Evolutionary conservation across 2,797 vertebrate species (phyloP), one percentile per base, ranked within the genome.

Genomic region (Novumbra hubbsi): DNA sequence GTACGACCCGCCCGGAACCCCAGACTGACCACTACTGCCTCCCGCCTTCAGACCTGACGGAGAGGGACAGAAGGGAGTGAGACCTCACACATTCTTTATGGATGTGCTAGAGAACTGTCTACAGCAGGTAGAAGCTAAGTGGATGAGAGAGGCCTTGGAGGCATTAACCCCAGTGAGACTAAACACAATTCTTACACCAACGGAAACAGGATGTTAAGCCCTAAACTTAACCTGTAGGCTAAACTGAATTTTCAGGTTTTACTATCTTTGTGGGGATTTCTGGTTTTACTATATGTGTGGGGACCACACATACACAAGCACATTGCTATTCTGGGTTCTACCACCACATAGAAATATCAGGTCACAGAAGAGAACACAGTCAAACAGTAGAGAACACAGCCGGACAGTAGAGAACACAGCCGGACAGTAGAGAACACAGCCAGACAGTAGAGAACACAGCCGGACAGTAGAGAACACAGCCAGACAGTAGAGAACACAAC

Each of bases 11-110:
- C 97, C 95, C 17, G 96, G 95, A 78, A 93, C 93, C 71, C 96
- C 95, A 3, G 97, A 94, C 0, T 96, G 94, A 48, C 96, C 94
- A 63, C 92, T 94, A 63, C 92, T 94, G 69, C 96, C 96, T 73
- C 97, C 98, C 0, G 96, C 96, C 90, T 99, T 99, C 80, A 99
- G 94, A 84, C 98, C 98, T 99, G 73, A 5, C 78, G 70, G 21
- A 55, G 4, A 66, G 16, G 50, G 52, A 76, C 21, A 69, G 45
- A 70, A 16, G 52, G 11, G 9, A 15, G 21, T 21, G 34, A 60
- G 60, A n/a, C 24, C 68, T 52, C 69, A 52, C 48, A 52, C 19
- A 55, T 27, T 28, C 4, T 15, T 8, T 28, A 14, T 16, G 15
- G 27, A 16, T 34, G 14, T 63, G 12, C 4, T 28, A 30, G 60